Conservation (phyloP, 2,888 invertebrate species). For the Eupeodes latifasciatus region DNA sequence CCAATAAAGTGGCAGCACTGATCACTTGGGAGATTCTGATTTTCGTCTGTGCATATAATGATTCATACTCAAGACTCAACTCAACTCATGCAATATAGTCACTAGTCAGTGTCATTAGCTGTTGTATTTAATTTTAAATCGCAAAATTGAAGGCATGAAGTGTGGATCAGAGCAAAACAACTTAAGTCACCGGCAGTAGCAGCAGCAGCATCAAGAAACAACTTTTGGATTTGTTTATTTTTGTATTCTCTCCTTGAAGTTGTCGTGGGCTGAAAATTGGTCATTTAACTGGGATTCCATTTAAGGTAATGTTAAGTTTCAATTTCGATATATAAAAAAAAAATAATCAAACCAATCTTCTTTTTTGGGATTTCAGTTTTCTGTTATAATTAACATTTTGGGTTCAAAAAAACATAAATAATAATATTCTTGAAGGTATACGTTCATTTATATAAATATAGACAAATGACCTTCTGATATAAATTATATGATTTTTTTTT, state of each 20-base stretch:
- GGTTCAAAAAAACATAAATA: constrained; percentile 35
- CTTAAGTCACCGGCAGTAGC: constrained; percentile 4
- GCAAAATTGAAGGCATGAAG: constrained; percentile 30
- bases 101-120: constrained; percentile 25
- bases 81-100: not conserved
- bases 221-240: not conserved
- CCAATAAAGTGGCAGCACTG: not conserved
- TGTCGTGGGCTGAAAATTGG: constrained; percentile 71
- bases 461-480: not conserved
- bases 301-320: constrained; percentile 58
- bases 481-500: too few relatives aligned
- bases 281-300: constrained; percentile 62
- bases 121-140: constrained; percentile 45
- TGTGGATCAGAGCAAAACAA: constrained; percentile 36
- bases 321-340: constrained; percentile 15
- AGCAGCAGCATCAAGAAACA: constrained; percentile 40
- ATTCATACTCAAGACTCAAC: constrained; percentile 35
- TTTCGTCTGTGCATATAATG: constrained; percentile 38
- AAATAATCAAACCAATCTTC: constrained; percentile 52
- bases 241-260: constrained; percentile 6
- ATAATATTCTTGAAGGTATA: constrained; percentile 35
- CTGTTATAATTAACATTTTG: constrained; percentile 26
- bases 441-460: not conserved
- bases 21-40: not conserved
- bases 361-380: not conserved